These are phyloP conservation scores for Xestia c-nigrum DNA, from an alignment of 2,888 invertebrate genomes.

Conservation along the genomic window DNA sequence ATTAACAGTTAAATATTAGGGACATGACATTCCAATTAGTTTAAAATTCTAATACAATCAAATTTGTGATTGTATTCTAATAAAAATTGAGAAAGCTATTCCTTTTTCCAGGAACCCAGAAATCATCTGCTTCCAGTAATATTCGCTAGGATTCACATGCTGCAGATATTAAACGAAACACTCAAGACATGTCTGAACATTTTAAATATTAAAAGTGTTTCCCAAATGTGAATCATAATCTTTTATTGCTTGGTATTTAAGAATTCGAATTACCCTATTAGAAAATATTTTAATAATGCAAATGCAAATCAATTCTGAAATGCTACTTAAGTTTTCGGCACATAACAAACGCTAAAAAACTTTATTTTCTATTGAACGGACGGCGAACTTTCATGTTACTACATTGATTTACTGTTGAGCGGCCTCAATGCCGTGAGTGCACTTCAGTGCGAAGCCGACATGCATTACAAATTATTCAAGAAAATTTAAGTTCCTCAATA, in stretches of 20 bases:
- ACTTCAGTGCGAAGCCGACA: slow-evolving; percentile 66
- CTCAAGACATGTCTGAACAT: slow-evolving; percentile 92
- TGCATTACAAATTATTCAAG: slow-evolving; percentile 74
- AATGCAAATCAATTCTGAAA: slow-evolving; percentile 31
- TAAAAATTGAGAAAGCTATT: slow-evolving; percentile 54
- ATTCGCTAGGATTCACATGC: slow-evolving; percentile 93
- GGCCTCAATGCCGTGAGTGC: slow-evolving; percentile 56
- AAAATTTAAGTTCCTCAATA: slow-evolving; percentile 73
- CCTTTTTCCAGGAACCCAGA: slow-evolving; percentile 91
- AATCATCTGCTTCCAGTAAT: slow-evolving; percentile 92
- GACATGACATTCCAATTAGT: background rate
- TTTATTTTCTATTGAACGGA: slow-evolving; percentile 34
- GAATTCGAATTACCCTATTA: slow-evolving; percentile 46
- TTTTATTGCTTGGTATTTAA: slow-evolving; percentile 64
- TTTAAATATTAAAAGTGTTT: slow-evolving; percentile 92
- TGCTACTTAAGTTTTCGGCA: slow-evolving; percentile 25
- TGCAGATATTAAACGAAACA: slow-evolving; percentile 92
- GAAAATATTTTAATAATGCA: slow-evolving; percentile 44
- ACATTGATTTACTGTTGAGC: slow-evolving; percentile 48
- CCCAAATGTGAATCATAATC: slow-evolving; percentile 91
- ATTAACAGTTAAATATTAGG: background rate
- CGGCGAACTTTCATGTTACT: slow-evolving; percentile 48
- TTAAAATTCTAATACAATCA: background rate
- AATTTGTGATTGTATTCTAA: slow-evolving; percentile 31
- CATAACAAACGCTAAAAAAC: slow-evolving; percentile 30